phyloP scores from a whole-genome alignment of 2,797 vertebrate species.

The Enteromius viviparus region DNA sequence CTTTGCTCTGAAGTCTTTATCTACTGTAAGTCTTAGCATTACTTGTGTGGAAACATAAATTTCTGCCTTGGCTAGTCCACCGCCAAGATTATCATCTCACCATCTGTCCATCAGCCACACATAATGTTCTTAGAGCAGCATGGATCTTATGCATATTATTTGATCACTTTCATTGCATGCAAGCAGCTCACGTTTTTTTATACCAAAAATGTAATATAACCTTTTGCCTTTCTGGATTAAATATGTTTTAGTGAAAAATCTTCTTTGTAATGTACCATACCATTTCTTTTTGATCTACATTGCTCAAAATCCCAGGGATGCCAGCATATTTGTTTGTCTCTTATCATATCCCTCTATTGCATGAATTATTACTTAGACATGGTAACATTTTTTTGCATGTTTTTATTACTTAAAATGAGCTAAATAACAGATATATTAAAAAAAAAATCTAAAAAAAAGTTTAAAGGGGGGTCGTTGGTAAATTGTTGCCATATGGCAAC shows the following conservation, averaged over 20 bases:
- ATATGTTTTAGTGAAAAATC: neutral
- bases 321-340: neutral
- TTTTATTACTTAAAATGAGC: too few relatives aligned
- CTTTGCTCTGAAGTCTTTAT: conserved; percentile 6
- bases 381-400: too few relatives aligned
- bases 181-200: neutral
- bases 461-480: too few relatives aligned
- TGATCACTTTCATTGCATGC: neutral
- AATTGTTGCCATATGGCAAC: too few relatives aligned
- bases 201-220: neutral
- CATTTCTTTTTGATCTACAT: neutral
- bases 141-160: neutral
- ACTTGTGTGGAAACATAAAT: neutral
- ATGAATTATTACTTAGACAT: too few relatives aligned
- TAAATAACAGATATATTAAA: too few relatives aligned
- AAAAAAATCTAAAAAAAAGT: too few relatives aligned
- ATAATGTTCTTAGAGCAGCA: neutral
- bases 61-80: neutral
- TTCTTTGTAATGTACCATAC: neutral
- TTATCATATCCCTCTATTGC: too few relatives aligned
- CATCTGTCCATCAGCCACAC: conserved; percentile 12
- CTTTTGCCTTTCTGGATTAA: neutral
- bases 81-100: conserved; percentile 3
- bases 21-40: neutral
- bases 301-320: neutral